phyloP scores from a whole-genome alignment of 2,797 vertebrate species.

The Sparidentex hasta region DNA sequence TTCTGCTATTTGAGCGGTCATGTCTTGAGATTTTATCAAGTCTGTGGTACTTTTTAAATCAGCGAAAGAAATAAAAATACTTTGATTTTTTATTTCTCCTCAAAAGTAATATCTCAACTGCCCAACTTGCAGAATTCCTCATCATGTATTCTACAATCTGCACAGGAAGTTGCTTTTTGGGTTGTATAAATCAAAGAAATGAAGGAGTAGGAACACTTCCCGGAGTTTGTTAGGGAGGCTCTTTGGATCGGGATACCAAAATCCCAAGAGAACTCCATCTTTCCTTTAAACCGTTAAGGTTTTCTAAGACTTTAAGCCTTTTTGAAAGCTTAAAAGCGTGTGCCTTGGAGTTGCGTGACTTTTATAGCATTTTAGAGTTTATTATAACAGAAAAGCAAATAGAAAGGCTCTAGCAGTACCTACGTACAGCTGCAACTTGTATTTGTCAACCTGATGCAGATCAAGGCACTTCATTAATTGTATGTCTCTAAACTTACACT shows the following conservation, averaged over 20 bases:
- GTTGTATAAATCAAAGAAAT: background rate
- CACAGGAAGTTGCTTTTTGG: background rate
- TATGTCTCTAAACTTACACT: background rate
- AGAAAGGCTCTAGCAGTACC: background rate
- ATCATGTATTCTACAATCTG: background rate
- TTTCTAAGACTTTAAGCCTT: no score
- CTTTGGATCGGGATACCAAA: no score
- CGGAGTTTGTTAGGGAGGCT: no score
- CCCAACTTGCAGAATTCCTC: background rate
- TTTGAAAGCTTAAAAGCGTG: no score
- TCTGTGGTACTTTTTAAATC: constrained; percentile 2
- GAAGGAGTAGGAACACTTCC: background rate
- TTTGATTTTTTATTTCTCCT: constrained; percentile 8
- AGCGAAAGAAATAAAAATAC: background rate
- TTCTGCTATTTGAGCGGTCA: background rate
- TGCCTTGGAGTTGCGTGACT: no score
- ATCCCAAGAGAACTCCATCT: no score
- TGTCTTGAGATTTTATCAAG: background rate
- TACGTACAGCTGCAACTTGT: background rate
- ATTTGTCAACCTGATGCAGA: background rate
- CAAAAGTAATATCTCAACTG: background rate
- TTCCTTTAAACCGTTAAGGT: no score
- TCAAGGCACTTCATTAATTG: background rate
- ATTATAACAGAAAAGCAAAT: background rate
- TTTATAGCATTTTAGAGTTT: background rate